These are phyloP conservation scores for Toxotes chatareus DNA, from an alignment of 2,113 vertebrate genomes.

Conservation along the genomic window DNA sequence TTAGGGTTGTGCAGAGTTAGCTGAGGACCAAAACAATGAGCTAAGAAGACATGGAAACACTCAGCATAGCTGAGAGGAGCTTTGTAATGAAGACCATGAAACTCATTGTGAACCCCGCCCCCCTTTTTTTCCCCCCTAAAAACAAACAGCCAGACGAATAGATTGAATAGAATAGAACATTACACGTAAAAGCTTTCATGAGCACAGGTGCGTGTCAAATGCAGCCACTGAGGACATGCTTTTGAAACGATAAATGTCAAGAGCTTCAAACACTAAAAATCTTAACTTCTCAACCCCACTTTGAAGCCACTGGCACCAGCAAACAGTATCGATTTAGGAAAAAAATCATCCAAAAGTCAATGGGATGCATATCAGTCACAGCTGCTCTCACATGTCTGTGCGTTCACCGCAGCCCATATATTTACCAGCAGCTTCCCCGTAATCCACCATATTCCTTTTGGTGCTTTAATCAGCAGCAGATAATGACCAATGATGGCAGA, in stretches of 20 bases:
- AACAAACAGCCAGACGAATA: too few relatives aligned
- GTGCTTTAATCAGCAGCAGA: slow-evolving; percentile 61
- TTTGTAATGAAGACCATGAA: too few relatives aligned
- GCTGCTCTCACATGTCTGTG: not conserved
- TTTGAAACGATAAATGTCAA: not conserved
- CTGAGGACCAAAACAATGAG: not conserved
- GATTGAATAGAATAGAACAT: not conserved
- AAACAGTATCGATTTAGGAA: not conserved
- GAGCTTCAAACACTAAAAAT: not conserved
- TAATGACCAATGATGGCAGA: slow-evolving; percentile 61
- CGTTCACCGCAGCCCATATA: slow-evolving; percentile 32
- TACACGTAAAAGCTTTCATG: not conserved
- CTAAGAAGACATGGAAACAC: too few relatives aligned
- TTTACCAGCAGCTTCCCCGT: slow-evolving; percentile 46
- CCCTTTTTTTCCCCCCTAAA: too few relatives aligned
- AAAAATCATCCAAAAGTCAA: not conserved
- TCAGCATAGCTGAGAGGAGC: too few relatives aligned
- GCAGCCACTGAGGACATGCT: not conserved
- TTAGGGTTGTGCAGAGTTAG: too few relatives aligned
- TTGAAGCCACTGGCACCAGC: not conserved
- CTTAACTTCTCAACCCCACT: not conserved
- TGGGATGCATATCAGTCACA: not conserved
- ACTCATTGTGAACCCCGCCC: too few relatives aligned
- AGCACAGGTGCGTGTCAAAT: too few relatives aligned
- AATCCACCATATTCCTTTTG: slow-evolving; percentile 51